A percentile compares a stretch with the other conserved stretches of the same genome.
These are phyloP conservation scores for Drosophila trichaetosa DNA, from an alignment of 2,888 invertebrate genomes.

Conservation along the genomic window DNA sequence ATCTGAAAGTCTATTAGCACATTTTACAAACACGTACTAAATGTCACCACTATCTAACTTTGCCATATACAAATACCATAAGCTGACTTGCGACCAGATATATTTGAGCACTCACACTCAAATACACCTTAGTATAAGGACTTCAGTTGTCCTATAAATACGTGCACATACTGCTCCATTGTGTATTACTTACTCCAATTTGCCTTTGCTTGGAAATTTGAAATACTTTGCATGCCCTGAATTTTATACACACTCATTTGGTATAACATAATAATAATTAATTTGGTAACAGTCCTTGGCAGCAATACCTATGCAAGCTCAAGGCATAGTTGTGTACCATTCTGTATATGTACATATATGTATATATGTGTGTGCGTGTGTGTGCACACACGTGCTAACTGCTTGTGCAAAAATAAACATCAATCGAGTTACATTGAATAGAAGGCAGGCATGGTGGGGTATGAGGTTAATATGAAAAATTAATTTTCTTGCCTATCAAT, in stretches of 20 bases:
- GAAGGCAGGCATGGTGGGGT: background rate
- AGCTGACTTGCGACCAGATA: constrained; percentile 63
- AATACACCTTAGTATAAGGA: constrained; percentile 13
- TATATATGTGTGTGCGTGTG: background rate
- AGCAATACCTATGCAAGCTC: constrained; percentile 34
- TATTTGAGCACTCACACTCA: constrained; percentile 40
- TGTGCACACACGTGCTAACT: constrained; percentile 40
- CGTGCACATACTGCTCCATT: constrained; percentile 1
- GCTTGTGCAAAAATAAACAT: constrained; percentile 32
- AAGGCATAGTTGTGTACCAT: constrained; percentile 29
- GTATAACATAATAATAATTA: constrained; percentile 41
- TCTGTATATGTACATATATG: background rate
- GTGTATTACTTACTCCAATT: too few relatives aligned
- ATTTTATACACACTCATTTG: constrained; percentile 17
- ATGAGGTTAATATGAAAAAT: constrained; percentile 63
- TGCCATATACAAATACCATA: constrained; percentile 67
- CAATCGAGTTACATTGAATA: constrained; percentile 33
- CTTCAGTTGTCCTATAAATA: background rate
- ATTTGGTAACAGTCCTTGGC: constrained; percentile 57
- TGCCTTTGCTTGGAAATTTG: constrained; percentile 3
- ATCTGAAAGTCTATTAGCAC: constrained; percentile 69
- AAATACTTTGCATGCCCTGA: background rate
- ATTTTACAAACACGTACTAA: constrained; percentile 73
- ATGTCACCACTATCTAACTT: constrained; percentile 44
- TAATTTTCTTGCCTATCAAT: constrained; percentile 72